These are phyloP conservation scores for Pagetopsis macropterus DNA, from an alignment of 2,797 vertebrate species.

Conservation along the genomic window DNA sequence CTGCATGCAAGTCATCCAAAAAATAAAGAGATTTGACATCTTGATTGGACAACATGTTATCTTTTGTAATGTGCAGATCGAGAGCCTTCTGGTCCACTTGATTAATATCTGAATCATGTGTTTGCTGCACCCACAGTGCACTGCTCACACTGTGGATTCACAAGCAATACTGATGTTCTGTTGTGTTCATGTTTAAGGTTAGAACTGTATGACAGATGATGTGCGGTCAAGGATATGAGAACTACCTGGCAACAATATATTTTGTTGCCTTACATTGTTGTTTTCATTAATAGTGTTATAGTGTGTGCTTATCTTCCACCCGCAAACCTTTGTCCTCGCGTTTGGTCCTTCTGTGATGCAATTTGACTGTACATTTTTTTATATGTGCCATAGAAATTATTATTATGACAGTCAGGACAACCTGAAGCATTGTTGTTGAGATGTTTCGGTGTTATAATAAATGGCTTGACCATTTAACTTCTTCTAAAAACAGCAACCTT, in stretches of 20 bases:
- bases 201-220: conserved; percentile 1
- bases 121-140: conserved; percentile 1
- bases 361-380: not conserved
- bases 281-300: conserved; percentile 4
- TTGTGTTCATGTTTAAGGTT: not conserved
- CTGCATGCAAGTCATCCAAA: not conserved
- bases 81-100: conserved; percentile 8
- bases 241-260: not conserved
- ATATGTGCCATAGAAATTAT: too few relatives aligned
- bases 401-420: too few relatives aligned
- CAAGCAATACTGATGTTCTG: not conserved
- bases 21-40: conserved; percentile 2
- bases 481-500: too few relatives aligned
- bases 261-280: not conserved
- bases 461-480: too few relatives aligned
- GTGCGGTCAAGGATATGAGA: not conserved
- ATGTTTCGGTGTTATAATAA: too few relatives aligned
- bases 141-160: not conserved
- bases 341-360: not conserved
- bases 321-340: not conserved
- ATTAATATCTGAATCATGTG: not conserved
- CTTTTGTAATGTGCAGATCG: conserved; percentile 4
- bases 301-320: not conserved
- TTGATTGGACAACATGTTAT: conserved; percentile 42
- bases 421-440: too few relatives aligned